Evolutionary conservation across 2,113 vertebrate genomes (phyloP), one percentile per base, ranked within the genome.

Genomic region (Sinosuthora webbiana): DNA sequence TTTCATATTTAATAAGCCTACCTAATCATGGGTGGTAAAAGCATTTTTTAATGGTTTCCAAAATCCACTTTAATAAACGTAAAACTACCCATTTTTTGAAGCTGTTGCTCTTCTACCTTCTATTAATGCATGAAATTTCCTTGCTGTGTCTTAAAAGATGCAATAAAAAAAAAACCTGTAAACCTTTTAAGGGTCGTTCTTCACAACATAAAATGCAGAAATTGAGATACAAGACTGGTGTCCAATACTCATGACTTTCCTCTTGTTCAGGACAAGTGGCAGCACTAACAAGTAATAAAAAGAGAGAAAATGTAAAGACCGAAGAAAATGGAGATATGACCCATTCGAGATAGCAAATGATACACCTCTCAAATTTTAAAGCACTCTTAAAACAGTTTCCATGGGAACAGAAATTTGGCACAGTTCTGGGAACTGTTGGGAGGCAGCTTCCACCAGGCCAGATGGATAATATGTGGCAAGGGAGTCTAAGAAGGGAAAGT

Each of bases 371-470:
- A 95, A 87, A 83, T 90, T 94, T 96, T 93, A 97, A 95, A 95
- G 35, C 37, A 56, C 70, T 73, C 91, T 96, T 97, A 95, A 94
- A 97, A 85, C 80, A 56, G 97, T 98, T 97, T 98, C 97, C 95
- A 98, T 98, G 96, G 96, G 57, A 97, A 98, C 95, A 53, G 91
- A 93, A 83, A 97, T 95, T 97, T 97, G 95, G 95, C 94, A 95
- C 39, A 47, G 93, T 91, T 95, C 94, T 87, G 91, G 95, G 93
- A 97, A 90, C 76, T 93, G 86, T 97, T 94, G 94, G 94, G 95
- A 97, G 62, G 60, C 63, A 96, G 80, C 57, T 93, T 90, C 82
- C 79, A 85, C 77, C 42, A 93, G 96, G 88, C 91, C 98, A 98
- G 96, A 97, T 97, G 96, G 96, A 94, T 92, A 97, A 96, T 70